phyloP scores from a whole-genome alignment of 2,797 vertebrate genomes.

The Eutrigla gurnardus region DNA sequence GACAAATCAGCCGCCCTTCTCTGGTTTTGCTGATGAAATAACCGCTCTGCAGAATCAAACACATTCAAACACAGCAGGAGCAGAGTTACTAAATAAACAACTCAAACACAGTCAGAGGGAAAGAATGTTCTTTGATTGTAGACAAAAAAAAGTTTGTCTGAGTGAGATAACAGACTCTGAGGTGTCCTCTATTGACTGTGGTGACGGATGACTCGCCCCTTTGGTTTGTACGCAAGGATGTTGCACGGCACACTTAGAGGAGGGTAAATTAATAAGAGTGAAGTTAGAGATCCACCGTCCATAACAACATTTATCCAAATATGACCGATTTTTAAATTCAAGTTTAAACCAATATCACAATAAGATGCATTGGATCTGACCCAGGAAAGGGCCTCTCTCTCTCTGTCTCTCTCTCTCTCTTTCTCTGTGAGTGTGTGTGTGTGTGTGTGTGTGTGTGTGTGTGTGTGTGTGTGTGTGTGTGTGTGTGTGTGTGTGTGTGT shows the following conservation, averaged over 20 bases:
- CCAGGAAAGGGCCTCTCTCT: background rate
- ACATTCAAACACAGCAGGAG: background rate
- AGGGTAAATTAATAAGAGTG: background rate
- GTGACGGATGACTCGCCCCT: background rate
- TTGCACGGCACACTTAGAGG: background rate
- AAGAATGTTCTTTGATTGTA: background rate
- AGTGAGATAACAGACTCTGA: background rate
- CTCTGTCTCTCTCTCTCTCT: background rate
- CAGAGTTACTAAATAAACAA: background rate
- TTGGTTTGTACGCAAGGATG: background rate
- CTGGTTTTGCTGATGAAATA: slow-evolving; percentile 18
- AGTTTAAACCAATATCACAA: slow-evolving; percentile 8
- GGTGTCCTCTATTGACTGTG: background rate
- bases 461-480: too few relatives aligned
- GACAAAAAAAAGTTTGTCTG: background rate
- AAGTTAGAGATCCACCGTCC: background rate
- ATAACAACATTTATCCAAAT: background rate
- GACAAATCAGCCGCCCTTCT: background rate
- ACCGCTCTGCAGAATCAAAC: background rate
- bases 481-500: background rate
- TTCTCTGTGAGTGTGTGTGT: background rate
- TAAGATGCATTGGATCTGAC: background rate
- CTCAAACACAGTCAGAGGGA: background rate
- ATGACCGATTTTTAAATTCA: background rate
- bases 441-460: too few relatives aligned